These are phyloP conservation scores for Euura lappo DNA, from an alignment of 1,140 invertebrate species.

Conservation along the genomic window DNA sequence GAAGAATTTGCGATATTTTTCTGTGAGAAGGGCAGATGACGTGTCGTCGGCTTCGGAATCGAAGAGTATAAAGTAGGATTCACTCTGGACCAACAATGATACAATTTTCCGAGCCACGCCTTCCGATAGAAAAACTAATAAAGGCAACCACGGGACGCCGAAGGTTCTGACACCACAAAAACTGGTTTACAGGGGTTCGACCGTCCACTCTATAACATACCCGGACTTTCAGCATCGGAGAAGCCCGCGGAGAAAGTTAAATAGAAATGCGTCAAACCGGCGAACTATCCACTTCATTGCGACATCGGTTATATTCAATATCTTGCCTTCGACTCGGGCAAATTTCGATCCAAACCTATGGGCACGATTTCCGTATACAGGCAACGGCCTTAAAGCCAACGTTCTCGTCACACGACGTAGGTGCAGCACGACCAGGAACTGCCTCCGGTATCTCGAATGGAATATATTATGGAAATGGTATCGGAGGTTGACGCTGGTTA, in stretches of 20 bases:
- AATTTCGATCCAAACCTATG: too few relatives aligned
- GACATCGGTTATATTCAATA: neutral
- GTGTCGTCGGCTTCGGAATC: too few relatives aligned
- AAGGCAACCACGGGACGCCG: constrained; percentile 3
- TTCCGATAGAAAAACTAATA: constrained; percentile 16
- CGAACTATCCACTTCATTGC: neutral
- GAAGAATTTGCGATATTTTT: too few relatives aligned
- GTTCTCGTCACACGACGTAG: neutral
- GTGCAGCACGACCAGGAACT: neutral
- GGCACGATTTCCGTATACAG: too few relatives aligned
- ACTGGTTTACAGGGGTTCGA: neutral
- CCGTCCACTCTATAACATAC: neutral
- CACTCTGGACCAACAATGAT: neutral
- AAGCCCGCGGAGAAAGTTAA: constrained; percentile 11
- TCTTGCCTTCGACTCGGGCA: neutral
- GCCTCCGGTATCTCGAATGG: neutral
- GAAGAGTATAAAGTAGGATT: neutral
- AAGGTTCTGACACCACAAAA: constrained; percentile 3
- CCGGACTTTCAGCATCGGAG: neutral
- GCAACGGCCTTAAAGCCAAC: neutral
- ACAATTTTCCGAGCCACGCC: constrained; percentile 13
- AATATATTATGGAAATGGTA: constrained; percentile 15
- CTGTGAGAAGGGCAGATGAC: too few relatives aligned
- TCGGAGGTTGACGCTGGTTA: constrained; percentile 18
- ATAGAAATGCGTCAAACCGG: constrained; percentile 11